These are phyloP conservation scores for Chloropsis cyanopogon DNA, from an alignment of 2,113 vertebrate species.

Conservation along the genomic window DNA sequence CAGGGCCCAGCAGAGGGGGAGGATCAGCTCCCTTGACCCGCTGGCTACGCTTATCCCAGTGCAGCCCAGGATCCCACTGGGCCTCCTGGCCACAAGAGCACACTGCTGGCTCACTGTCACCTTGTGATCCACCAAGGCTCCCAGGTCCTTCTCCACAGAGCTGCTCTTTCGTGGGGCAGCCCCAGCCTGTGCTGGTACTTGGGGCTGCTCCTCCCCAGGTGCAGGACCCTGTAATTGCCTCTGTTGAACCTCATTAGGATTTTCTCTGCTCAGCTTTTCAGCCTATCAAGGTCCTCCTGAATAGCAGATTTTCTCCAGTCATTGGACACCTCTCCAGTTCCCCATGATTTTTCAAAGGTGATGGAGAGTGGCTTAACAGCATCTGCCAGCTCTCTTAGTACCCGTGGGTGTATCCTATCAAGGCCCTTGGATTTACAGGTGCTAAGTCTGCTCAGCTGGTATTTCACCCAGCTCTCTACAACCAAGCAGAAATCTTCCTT, in stretches of 20 bases:
- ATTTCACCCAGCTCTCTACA: neutral
- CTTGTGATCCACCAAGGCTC: neutral
- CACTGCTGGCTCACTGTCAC: neutral
- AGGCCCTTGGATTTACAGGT: neutral
- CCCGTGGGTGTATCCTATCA: fast-evolving
- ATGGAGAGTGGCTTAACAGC: neutral
- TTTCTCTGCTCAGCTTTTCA: neutral
- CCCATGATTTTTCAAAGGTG: neutral
- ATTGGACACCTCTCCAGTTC: neutral
- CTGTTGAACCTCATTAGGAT: neutral
- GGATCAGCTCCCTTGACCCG: neutral
- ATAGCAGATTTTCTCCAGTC: no score
- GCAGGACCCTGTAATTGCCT: neutral
- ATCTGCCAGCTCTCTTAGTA: neutral
- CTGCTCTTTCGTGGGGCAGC: neutral
- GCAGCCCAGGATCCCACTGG: neutral
- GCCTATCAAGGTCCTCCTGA: neutral
- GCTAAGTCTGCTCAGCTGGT: neutral
- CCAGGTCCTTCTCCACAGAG: neutral
- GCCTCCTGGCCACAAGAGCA: neutral
- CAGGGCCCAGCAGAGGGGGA: neutral
- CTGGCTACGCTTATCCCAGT: neutral
- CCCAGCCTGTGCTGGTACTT: neutral
- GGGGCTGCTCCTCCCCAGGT: neutral
- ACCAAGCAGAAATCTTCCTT: neutral